phyloP scores from a whole-genome alignment of 2,113 vertebrate genomes.

The Phalacrocorax carbo region DNA sequence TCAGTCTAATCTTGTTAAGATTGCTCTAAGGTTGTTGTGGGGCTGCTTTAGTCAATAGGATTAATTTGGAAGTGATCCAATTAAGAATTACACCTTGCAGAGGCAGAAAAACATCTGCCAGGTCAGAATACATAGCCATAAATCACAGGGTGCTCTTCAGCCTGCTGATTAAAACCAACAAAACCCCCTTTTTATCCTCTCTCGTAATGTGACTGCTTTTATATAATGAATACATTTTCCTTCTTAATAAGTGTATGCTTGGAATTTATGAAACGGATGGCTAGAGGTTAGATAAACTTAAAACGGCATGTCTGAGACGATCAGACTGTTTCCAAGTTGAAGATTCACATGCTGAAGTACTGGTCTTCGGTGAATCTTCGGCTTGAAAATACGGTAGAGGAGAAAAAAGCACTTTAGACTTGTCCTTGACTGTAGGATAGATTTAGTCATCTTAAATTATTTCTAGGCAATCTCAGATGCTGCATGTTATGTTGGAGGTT shows the following conservation, averaged over 20 bases:
- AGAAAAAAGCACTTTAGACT: not conserved
- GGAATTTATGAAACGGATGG: not conserved
- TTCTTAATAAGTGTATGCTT: not conserved
- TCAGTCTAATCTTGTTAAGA: not conserved
- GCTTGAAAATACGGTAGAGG: not conserved
- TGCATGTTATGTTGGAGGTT: not conserved
- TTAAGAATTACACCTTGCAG: not conserved
- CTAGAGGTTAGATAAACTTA: not conserved
- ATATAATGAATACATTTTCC: not conserved
- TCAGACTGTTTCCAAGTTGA: not conserved
- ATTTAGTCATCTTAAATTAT: not conserved
- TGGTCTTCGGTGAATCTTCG: not conserved
- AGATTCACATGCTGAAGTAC: not conserved
- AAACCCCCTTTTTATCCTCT: not conserved
- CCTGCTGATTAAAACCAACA: not conserved
- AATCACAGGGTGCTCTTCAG: conserved; percentile 10
- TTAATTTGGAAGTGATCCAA: conserved; percentile 29
- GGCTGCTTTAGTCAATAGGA: not conserved
- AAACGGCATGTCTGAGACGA: not conserved
- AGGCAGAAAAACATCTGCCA: conserved; percentile 21
- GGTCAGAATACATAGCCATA: not conserved
- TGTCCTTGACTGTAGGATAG: not conserved
- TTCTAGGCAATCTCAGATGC: not conserved
- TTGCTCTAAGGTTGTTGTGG: not conserved
- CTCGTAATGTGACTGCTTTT: not conserved